Base-by-base conservation (phyloP, 2,113 vertebrate genomes). In the Aldabrachelys gigantea region DNA sequence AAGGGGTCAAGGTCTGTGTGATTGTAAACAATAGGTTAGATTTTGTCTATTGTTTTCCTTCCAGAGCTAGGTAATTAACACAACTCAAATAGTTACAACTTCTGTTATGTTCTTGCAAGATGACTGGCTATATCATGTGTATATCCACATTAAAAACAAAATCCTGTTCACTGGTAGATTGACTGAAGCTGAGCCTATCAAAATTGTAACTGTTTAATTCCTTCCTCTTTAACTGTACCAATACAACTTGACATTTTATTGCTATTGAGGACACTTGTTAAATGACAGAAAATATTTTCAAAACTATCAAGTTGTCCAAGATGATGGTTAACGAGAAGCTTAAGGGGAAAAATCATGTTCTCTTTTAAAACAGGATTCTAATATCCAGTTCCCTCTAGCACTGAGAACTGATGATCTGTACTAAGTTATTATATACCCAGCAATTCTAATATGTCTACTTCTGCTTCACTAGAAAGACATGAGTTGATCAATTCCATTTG, bases 401-500 rank as follows among this genome's bases (percentile, higher is more conserved):
- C 17, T 76, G 89, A 97, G 90, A 82, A 95, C 80, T n/a, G 85
- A 89, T 97, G 92, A 89, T 95, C 62, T 95, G 72, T 85, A 87
- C 89, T 89, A 94, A 95, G 89, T 96, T 97, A 96, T 97, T 95
- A 97, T 24, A 96, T 50, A 97, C 41, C 95, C 97, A 95, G 86
- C 59, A 97, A 90, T 96, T 97, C 93, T 98, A 94, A 95, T 94
- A 87, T 82, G 41, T 94, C 84, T 95, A 3, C 87, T 96, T 93
- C 50, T 92, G 86, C 89, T 53, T 97, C 84, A 90, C 95, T 97
- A 97, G 96, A 96, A 98, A 97, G 82, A 96, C 85, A 87, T 4
- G 89, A 96, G 90, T 93, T 98, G 96, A 98, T 98, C 97, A 98
- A 98, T 98, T 97, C 93, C 38, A 96, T 97, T 97, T 98, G 92